These are phyloP conservation scores for Hyposmocoma kahamanoa DNA, from an alignment of 1,140 invertebrate species.

Conservation along the genomic window DNA sequence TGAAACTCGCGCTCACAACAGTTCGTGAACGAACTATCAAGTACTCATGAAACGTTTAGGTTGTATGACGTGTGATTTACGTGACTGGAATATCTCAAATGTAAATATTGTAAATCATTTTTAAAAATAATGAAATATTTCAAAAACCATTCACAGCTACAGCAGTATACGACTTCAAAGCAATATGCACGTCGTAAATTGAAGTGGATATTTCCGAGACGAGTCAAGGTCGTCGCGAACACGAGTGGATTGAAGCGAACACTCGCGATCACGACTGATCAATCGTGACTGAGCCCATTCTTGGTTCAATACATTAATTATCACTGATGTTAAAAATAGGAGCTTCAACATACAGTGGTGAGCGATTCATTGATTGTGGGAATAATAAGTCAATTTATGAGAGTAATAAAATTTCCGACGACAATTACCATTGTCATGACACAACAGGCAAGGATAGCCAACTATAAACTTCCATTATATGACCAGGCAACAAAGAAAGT, in stretches of 20 bases:
- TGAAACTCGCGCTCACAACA: conserved; percentile 27
- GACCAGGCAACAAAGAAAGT: neutral
- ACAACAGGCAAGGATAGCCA: neutral
- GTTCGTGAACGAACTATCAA: conserved; percentile 19
- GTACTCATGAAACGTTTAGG: neutral
- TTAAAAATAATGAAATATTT: neutral
- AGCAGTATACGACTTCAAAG: neutral
- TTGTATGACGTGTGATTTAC: conserved; percentile 11
- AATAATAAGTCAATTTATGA: neutral
- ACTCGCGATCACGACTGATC: conserved; percentile 3
- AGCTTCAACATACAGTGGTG: too few relatives aligned
- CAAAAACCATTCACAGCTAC: neutral
- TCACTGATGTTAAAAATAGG: neutral
- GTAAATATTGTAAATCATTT: neutral
- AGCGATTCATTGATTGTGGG: neutral
- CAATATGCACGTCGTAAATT: neutral
- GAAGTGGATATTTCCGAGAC: conserved; percentile 6
- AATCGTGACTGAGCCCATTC: conserved; percentile 9
- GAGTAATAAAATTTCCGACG: neutral
- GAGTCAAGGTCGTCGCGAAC: conserved; percentile 17
- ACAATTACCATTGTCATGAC: neutral
- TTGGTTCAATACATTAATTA: neutral
- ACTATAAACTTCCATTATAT: neutral
- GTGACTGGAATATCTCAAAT: neutral
- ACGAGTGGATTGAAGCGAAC: conserved; percentile 3